Conservation (phyloP, 2,797 vertebrate genomes). For the Typhlichthys eigenmanni region DNA sequence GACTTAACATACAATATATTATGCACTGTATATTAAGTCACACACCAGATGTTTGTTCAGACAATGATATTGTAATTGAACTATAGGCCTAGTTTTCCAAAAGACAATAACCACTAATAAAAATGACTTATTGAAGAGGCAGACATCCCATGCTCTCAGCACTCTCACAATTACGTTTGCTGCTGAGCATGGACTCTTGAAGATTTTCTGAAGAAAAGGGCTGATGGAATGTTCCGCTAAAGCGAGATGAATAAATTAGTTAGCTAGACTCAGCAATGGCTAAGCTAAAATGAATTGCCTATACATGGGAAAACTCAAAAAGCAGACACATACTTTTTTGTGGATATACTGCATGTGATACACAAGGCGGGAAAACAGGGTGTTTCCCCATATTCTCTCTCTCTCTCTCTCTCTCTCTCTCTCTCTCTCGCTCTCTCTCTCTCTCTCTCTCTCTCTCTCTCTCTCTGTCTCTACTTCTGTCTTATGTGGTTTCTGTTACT, state of each 20-base stretch:
- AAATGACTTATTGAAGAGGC: no score
- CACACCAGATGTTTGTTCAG: no score
- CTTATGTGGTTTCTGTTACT: conserved; percentile 26
- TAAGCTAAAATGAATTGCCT: neutral
- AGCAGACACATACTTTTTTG: neutral
- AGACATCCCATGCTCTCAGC: no score
- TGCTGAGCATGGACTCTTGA: neutral
- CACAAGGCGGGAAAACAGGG: neutral
- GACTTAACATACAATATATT: no score
- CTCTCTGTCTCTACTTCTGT: conserved; percentile 1
- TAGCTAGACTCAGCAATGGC: neutral
- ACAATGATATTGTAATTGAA: no score
- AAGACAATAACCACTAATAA: no score
- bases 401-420: neutral
- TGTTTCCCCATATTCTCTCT: neutral
- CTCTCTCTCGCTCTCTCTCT: neutral
- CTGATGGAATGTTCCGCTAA: neutral
- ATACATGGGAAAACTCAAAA: neutral
- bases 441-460: conserved; percentile 9
- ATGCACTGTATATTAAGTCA: no score
- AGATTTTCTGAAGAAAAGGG: neutral
- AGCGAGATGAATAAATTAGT: neutral
- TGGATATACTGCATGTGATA: neutral
- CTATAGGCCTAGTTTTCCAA: no score
- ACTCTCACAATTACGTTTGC: no score